These are phyloP conservation scores for Plectropomus leopardus DNA, from an alignment of 2,113 vertebrate genomes.

Conservation along the genomic window DNA sequence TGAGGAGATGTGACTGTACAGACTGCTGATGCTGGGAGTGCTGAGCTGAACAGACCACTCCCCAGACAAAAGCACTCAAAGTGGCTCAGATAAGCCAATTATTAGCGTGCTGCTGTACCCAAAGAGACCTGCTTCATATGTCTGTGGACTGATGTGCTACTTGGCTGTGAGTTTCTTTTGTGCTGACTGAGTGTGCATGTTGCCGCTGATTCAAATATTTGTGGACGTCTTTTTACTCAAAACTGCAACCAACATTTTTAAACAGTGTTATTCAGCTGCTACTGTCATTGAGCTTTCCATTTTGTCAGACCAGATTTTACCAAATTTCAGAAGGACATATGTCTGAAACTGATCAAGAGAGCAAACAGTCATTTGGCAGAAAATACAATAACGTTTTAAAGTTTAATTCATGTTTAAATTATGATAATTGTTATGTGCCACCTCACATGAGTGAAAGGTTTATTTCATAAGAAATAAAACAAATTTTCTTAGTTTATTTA, in stretches of 20 bases:
- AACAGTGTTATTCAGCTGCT: not conserved
- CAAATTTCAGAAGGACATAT: not conserved
- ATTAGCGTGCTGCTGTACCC: constrained; percentile 3
- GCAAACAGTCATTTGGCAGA: not conserved
- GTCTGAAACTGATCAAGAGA: not conserved
- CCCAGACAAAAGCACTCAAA: constrained; percentile 47
- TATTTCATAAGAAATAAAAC: too few species aligned
- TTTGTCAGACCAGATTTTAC: not conserved
- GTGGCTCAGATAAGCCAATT: constrained; percentile 70
- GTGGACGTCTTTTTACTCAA: not conserved
- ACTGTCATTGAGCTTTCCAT: not conserved
- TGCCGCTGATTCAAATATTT: not conserved
- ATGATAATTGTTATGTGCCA: not conserved
- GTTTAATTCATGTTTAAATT: not conserved
- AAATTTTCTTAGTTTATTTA: too few species aligned
- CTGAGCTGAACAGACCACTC: constrained; percentile 23
- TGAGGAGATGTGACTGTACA: constrained; percentile 39
- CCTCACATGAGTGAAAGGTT: not conserved
- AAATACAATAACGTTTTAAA: not conserved
- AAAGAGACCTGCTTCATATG: not conserved
- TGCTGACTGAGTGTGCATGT: not conserved
- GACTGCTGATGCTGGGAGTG: constrained; percentile 37
- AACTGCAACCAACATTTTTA: not conserved
- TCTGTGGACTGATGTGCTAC: not conserved
- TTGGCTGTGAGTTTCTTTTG: constrained; percentile 4